Conservation (phyloP, 37 sponge, comb jelly and placozoan genomes). For the Petrosia ficiformis region DNA sequence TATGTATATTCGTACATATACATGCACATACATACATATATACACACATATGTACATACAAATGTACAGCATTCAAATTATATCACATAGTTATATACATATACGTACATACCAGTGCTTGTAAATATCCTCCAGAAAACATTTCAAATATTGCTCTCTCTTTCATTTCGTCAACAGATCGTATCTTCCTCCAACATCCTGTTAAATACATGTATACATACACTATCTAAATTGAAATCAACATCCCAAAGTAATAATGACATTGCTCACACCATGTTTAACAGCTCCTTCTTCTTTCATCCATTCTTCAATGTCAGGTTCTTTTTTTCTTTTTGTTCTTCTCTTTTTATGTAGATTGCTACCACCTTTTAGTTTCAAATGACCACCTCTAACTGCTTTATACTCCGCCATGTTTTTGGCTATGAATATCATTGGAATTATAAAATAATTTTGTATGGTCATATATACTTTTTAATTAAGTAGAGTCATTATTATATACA, state of each 20-base stretch:
- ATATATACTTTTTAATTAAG: too few relatives aligned
- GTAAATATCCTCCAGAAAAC: slow-evolving; percentile 41
- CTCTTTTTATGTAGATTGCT: slow-evolving; percentile 14
- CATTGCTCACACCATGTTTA: slow-evolving; percentile 28
- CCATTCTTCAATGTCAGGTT: slow-evolving; percentile 22
- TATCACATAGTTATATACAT: not conserved
- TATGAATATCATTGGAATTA: too few relatives aligned
- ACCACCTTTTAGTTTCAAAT: slow-evolving; percentile 52
- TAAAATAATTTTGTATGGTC: too few relatives aligned
- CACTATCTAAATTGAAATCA: not conserved
- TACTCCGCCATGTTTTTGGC: slow-evolving; percentile 55
- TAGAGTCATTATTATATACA: too few relatives aligned
- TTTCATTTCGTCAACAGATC: slow-evolving; percentile 32
- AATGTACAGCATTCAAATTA: too few relatives aligned
- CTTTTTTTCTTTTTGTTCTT: slow-evolving; percentile 13
- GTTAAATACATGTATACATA: not conserved
- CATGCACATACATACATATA: too few relatives aligned
- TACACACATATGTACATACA: too few relatives aligned
- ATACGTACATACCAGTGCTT: slow-evolving; percentile 35
- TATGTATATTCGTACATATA: too few relatives aligned
- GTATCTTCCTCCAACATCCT: slow-evolving; percentile 68
- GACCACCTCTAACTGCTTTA: slow-evolving; percentile 42
- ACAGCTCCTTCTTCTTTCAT: slow-evolving; percentile 4
- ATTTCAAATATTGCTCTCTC: slow-evolving; percentile 56
- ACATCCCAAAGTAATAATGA: not conserved